Evolutionary conservation across 2,113 vertebrate genomes (phyloP).

Genomic region (Narcine bancroftii): DNA sequence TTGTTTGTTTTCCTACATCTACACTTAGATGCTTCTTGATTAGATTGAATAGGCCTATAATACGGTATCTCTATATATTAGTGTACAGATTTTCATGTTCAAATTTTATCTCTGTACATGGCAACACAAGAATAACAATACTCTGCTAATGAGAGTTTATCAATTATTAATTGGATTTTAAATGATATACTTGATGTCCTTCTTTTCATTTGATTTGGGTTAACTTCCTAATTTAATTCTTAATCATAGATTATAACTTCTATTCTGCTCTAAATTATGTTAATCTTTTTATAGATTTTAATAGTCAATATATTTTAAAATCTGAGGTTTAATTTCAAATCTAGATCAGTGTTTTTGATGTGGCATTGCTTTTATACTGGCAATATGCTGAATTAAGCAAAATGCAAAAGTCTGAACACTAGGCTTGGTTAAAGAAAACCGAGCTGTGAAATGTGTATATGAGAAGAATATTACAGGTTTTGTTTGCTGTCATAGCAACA

Average conservation of each 20-base stretch:
- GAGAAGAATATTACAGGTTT: conserved; percentile 15
- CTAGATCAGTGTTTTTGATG: not conserved
- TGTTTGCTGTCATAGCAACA: conserved; percentile 16
- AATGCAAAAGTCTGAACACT: not conserved
- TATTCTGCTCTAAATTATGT: not conserved
- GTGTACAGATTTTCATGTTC: no score
- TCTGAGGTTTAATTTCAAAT: not conserved
- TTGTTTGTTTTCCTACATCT: not conserved
- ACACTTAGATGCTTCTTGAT: not conserved
- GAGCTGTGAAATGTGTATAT: conserved; percentile 6
- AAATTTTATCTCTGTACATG: no score
- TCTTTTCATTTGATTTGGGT: not conserved
- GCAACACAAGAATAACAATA: no score
- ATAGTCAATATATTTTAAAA: not conserved
- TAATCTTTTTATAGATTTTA: not conserved
- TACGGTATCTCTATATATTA: no score
- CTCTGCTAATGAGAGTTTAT: not conserved
- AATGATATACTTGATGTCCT: not conserved
- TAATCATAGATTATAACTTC: not conserved
- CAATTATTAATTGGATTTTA: not conserved
- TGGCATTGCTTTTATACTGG: not conserved
- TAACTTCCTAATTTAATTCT: not conserved
- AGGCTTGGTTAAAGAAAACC: not conserved
- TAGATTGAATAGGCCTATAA: no score
- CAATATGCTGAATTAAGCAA: not conserved